These are phyloP conservation scores for Amazona guildingii DNA, from an alignment of 2,113 vertebrate species.

Conservation along the genomic window DNA sequence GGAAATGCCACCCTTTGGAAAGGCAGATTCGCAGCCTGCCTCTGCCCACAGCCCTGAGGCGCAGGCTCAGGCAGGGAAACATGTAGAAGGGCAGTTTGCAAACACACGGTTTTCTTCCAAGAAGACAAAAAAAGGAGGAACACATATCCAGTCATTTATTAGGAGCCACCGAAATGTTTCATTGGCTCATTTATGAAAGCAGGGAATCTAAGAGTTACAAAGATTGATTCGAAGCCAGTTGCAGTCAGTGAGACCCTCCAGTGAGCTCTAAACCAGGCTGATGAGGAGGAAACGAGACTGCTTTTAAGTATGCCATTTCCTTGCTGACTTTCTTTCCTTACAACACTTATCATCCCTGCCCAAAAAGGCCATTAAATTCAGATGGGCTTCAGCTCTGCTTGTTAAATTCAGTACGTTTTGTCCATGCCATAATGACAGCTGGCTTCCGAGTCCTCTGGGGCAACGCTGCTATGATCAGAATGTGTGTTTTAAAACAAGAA, in stretches of 20 bases:
- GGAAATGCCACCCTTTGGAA: neutral
- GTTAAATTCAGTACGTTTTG: neutral
- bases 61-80: neutral
- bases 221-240: slow-evolving; percentile 14
- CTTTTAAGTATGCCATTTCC: slow-evolving; percentile 9
- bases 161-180: neutral
- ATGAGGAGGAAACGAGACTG: slow-evolving; percentile 14
- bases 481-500: neutral
- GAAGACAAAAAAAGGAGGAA: neutral
- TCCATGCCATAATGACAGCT: neutral
- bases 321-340: slow-evolving; percentile 31
- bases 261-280: slow-evolving; percentile 30
- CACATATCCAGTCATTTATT: neutral
- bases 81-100: fast-evolving
- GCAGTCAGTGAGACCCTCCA: neutral
- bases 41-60: neutral
- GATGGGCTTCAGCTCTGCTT: neutral
- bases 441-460: neutral
- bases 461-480: neutral
- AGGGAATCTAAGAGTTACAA: neutral
- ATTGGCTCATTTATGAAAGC: neutral
- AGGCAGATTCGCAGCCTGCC: neutral
- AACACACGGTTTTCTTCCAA: neutral
- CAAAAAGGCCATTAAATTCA: slow-evolving; percentile 2
- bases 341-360: slow-evolving; percentile 2